Evolutionary conservation across 2,888 invertebrate species (phyloP).

Genomic region (Octodonta nipae): DNA sequence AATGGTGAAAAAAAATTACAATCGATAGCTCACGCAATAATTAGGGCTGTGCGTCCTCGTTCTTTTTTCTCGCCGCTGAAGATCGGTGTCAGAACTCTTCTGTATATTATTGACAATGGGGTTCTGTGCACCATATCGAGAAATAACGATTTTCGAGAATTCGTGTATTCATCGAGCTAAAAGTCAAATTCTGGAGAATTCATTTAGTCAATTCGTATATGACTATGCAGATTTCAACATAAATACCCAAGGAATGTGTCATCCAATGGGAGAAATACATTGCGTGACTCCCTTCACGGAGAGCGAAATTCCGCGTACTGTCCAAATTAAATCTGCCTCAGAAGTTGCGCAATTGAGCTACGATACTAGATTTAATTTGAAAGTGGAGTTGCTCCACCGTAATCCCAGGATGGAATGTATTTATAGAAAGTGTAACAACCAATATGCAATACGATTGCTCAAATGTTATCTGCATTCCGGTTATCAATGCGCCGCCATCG

Average conservation of each 20-base stretch:
- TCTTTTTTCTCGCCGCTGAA: slow-evolving; percentile 3
- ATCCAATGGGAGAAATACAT: slow-evolving; percentile 10
- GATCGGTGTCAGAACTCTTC: slow-evolving; percentile 1
- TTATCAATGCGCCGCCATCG: no score
- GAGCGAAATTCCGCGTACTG: slow-evolving; percentile 3
- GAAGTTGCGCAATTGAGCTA: slow-evolving; percentile 4
- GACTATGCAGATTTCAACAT: slow-evolving; percentile 9
- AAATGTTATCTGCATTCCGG: no score
- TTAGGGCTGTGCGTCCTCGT: slow-evolving; percentile 2
- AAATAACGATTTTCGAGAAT: slow-evolving; percentile 6
- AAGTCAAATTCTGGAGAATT: slow-evolving; percentile 7
- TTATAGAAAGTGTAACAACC: no score
- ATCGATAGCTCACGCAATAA: slow-evolving; percentile 2
- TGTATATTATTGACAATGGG: slow-evolving; percentile 4
- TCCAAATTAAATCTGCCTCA: slow-evolving; percentile 5
- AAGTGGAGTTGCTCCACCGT: no score
- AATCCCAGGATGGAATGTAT: no score
- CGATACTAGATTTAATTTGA: no score
- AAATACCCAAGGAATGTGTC: slow-evolving; percentile 6
- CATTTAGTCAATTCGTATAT: slow-evolving; percentile 8
- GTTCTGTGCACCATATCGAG: slow-evolving; percentile 6
- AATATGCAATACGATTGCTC: no score
- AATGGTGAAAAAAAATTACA: slow-evolving; percentile 1
- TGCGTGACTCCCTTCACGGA: slow-evolving; percentile 7
- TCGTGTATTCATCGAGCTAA: slow-evolving; percentile 5